Evolutionary conservation across 2,797 vertebrate species (phyloP).

Genomic region (Geotrypetes seraphini): DNA sequence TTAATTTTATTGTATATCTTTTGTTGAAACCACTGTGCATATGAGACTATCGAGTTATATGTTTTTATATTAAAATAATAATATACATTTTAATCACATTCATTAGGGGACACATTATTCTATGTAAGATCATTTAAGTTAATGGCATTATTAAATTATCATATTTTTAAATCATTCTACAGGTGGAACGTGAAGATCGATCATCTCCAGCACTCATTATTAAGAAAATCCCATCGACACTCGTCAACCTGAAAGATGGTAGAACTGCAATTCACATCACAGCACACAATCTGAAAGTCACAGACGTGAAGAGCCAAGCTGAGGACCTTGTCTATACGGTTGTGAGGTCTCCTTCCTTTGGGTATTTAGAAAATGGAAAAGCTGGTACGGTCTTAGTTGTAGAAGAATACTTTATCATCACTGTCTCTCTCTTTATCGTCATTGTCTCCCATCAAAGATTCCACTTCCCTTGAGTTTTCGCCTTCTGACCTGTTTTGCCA

Average conservation of each 20-base stretch:
- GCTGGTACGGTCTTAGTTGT: slow-evolving; percentile 23
- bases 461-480: neutral
- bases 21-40: too few relatives aligned
- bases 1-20: too few relatives aligned
- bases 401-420: neutral
- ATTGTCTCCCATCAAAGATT: too few relatives aligned
- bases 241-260: slow-evolving; percentile 33
- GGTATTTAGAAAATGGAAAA: slow-evolving; percentile 51
- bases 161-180: too few relatives aligned
- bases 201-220: slow-evolving; percentile 36
- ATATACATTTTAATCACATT: too few relatives aligned
- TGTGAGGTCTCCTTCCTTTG: slow-evolving; percentile 37
- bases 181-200: slow-evolving; percentile 51
- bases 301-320: slow-evolving; percentile 35
- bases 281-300: slow-evolving; percentile 38
- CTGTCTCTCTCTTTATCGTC: neutral
- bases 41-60: too few relatives aligned
- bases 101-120: too few relatives aligned
- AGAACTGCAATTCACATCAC: slow-evolving; percentile 40
- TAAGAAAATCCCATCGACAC: slow-evolving; percentile 28
- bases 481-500: neutral
- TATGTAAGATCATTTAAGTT: too few relatives aligned
- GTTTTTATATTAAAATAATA: too few relatives aligned
- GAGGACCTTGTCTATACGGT: slow-evolving; percentile 49
- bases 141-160: too few relatives aligned